phyloP scores from a whole-genome alignment of 2,888 invertebrate species.

The Tryphoninae sp. region DNA sequence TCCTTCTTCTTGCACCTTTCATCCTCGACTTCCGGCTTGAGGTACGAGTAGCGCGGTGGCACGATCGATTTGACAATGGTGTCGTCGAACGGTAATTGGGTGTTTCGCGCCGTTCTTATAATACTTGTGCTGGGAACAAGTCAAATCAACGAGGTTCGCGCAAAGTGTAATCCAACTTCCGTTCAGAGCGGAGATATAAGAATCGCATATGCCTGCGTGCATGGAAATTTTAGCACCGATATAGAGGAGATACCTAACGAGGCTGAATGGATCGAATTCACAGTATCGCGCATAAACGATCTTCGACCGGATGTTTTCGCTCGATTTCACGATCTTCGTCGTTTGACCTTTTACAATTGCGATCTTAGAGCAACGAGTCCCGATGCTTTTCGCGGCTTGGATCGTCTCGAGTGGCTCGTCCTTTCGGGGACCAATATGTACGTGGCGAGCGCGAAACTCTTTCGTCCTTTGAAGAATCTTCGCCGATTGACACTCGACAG shows the following conservation, averaged over 20 bases:
- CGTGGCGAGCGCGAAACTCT: conserved; percentile 66
- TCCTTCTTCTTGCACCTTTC: not conserved
- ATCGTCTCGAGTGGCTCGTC: conserved; percentile 71
- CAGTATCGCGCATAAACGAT: conserved; percentile 69
- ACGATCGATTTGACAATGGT: not conserved
- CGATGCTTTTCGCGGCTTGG: conserved; percentile 71
- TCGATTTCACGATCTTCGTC: conserved; percentile 67
- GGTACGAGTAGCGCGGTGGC: conserved; percentile 58
- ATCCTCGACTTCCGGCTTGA: too few species aligned
- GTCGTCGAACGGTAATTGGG: not conserved
- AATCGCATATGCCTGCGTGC: conserved; percentile 73
- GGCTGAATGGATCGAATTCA: conserved; percentile 75
- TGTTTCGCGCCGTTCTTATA: not conserved
- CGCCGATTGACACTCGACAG: conserved; percentile 68
- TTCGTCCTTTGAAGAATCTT: conserved; percentile 67
- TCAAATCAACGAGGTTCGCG: conserved; percentile 44
- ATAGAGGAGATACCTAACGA: conserved; percentile 69
- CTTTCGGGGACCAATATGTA: conserved; percentile 70
- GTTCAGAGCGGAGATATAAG: conserved; percentile 66
- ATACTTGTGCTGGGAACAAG: not conserved
- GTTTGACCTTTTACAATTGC: conserved; percentile 74
- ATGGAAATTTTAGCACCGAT: conserved; percentile 67
- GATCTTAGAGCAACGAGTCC: conserved; percentile 66
- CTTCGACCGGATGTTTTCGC: conserved; percentile 70
- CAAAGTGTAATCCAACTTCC: conserved; percentile 70